These are phyloP conservation scores for Amphilophus citrinellus DNA, from an alignment of 2,113 vertebrate species.

Conservation along the genomic window DNA sequence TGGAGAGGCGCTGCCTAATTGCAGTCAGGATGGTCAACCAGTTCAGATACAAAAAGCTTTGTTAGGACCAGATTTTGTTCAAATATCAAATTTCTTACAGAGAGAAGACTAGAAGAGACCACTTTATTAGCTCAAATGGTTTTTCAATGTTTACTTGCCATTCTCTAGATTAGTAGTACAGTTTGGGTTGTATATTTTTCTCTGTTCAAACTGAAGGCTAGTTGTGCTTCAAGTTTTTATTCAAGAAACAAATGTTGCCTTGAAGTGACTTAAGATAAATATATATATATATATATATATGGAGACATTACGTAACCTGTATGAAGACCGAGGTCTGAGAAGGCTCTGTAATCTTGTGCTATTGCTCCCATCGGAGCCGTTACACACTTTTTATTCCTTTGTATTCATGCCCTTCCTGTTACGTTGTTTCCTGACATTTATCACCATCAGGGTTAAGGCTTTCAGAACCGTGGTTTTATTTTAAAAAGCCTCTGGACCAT, in stretches of 20 bases:
- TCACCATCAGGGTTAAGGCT: conserved; percentile 50
- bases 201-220: conserved; percentile 64
- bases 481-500: conserved; percentile 38
- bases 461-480: conserved; percentile 47
- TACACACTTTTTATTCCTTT: conserved; percentile 63
- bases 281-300: conserved; percentile 40
- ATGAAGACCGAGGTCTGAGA: conserved; percentile 83
- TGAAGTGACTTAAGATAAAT: conserved; percentile 74
- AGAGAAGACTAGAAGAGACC: conserved; percentile 56
- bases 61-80: conserved; percentile 51
- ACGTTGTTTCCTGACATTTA: conserved; percentile 42
- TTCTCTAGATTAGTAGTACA: conserved; percentile 64
- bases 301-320: conserved; percentile 74
- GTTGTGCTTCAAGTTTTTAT: conserved; percentile 73
- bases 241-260: conserved; percentile 79
- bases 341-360: conserved; percentile 77
- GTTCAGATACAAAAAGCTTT: conserved; percentile 44
- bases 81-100: conserved; percentile 53
- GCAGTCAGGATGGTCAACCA: conserved; percentile 17
- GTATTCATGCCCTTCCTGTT: conserved; percentile 32
- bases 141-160: conserved; percentile 74
- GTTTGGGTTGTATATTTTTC: conserved; percentile 71
- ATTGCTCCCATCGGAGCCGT: conserved; percentile 81
- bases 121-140: conserved; percentile 63
- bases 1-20: conserved; percentile 26